Conservation (phyloP, 2,113 vertebrate genomes). For the Rhodinocichla rosea region DNA sequence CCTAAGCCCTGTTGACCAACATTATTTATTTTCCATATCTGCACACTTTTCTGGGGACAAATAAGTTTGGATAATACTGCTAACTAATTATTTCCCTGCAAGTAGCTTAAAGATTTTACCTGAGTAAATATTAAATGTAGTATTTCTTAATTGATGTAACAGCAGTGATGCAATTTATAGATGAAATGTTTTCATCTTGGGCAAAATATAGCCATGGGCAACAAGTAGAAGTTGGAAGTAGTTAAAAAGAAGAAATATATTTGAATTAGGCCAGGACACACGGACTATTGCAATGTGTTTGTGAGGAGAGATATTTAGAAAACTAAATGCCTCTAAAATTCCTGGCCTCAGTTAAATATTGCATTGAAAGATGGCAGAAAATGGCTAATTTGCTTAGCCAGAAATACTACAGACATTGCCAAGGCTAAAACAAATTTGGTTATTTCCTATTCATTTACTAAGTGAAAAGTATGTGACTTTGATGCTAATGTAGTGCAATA, state of each 20-base stretch:
- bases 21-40: not conserved
- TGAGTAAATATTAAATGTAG: not conserved
- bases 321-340: constrained; percentile 20
- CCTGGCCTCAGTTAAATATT: not conserved
- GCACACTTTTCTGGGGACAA: not conserved
- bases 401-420: not conserved
- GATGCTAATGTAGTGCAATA: not conserved
- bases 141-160: not conserved
- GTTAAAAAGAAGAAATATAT: not conserved
- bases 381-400: not conserved
- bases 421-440: not conserved
- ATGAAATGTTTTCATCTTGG: not conserved
- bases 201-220: not conserved
- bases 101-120: not conserved
- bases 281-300: not conserved
- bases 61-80: not conserved
- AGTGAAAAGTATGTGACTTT: not conserved
- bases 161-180: not conserved
- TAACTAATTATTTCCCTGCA: not conserved
- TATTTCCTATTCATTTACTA: not conserved
- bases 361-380: not conserved
- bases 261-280: not conserved
- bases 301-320: not conserved
- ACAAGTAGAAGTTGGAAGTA: not conserved
- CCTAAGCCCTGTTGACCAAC: not conserved